Evolutionary conservation across 2,888 invertebrate species (phyloP), one percentile per base, ranked within the genome.

Genomic region (Calameuta filiformis): DNA sequence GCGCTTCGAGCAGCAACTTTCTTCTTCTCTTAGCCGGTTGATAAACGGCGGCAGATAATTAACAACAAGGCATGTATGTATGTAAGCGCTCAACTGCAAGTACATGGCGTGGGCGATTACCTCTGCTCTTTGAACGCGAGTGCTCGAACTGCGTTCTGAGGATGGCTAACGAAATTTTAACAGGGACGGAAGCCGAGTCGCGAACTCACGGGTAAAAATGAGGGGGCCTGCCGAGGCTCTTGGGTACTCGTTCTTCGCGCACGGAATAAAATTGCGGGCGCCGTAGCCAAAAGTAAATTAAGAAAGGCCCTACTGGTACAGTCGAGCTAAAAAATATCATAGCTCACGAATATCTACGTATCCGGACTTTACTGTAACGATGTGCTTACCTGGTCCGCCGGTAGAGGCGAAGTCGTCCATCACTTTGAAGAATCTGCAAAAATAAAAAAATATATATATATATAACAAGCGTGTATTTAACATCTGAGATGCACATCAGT

Each of bases 341-440:
- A 9, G 23, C 23, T 56, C 9, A 56, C 9, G 0, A 56, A 56
- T 56, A 23, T 6, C 23, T 56, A 4, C 23, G 56, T 56, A 56
- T 56, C 9, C 3, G 9, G 2, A 56, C 56, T 23, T 56, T 9
- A 23, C 56, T 9, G 23, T 23, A 56, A 56, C 9, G 56, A 56
- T 2, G 56, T 77, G 89, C 92, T 90, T 87, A 92, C 92, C 90
- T 84, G 86, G 84, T 78, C 86, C 84, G 33, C 87, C 84, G 37
- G 83, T 83, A 73, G 88, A 83, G 79, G 87, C 84, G 83, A 92
- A 92, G n/a, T 84, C 80, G 68, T 92, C 90, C 81, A 92, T 90
- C 23, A 87, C 87, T 80, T 86, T 84, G 83, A 89, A 91, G 86
- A 93, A 93, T 87, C 93, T 93, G 91, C 81, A 92, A 92, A 78